These are phyloP conservation scores for Todiramphus chloris DNA, from an alignment of 2,113 vertebrate genomes.

Conservation along the genomic window DNA sequence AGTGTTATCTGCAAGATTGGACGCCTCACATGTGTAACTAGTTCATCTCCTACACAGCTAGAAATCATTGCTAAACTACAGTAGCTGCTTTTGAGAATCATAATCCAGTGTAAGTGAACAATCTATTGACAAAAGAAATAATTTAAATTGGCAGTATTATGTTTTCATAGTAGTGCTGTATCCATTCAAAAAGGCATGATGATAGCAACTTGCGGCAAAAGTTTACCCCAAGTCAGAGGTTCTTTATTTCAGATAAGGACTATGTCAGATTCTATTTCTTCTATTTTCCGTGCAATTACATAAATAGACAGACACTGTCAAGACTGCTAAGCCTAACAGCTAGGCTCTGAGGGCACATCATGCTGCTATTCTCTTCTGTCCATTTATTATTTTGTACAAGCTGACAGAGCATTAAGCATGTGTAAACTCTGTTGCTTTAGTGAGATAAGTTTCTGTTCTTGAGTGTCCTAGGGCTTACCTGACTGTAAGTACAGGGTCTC, in stretches of 20 bases:
- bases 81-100: conserved; percentile 39
- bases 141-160: not conserved
- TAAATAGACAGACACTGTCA: conserved; percentile 66
- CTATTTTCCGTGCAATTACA: conserved; percentile 53
- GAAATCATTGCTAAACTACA: not conserved
- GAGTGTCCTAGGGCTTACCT: conserved; percentile 20
- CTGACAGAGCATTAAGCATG: conserved; percentile 49
- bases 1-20: not conserved
- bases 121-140: not conserved
- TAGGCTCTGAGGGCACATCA: conserved; percentile 32
- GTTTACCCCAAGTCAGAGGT: conserved; percentile 47
- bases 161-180: conserved; percentile 9
- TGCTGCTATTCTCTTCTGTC: conserved; percentile 15
- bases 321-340: conserved; percentile 49
- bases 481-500: not conserved
- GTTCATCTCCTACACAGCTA: not conserved
- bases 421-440: conserved; percentile 10
- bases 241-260: conserved; percentile 48
- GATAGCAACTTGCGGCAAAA: conserved; percentile 47
- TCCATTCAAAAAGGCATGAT: conserved; percentile 36
- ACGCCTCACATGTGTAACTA: not conserved
- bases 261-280: conserved; percentile 49
- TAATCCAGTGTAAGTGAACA: conserved; percentile 9
- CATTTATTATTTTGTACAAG: conserved; percentile 30
- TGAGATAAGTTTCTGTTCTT: not conserved